Conservation (phyloP, 2,888 invertebrate genomes). For the Tinea semifulvella region DNA sequence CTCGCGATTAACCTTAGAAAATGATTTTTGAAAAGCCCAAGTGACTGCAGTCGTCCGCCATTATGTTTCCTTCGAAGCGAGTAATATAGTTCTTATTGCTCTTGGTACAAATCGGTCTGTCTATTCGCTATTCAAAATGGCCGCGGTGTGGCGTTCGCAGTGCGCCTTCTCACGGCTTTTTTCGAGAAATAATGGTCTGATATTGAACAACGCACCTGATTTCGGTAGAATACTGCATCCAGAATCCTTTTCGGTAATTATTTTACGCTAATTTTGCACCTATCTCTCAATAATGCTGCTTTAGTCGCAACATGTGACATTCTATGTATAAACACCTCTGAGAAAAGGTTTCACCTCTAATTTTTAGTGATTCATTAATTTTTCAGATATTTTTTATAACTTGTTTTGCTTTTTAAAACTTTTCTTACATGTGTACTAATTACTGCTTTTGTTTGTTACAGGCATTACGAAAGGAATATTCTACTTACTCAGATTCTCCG, state of each 20-base stretch:
- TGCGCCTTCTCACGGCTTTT: conserved; percentile 61
- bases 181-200: conserved; percentile 52
- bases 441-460: conserved; percentile 28
- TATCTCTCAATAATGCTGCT: conserved; percentile 47
- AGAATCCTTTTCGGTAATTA: conserved; percentile 62
- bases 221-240: conserved; percentile 45
- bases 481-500: conserved; percentile 45
- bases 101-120: conserved; percentile 29
- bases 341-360: conserved; percentile 36
- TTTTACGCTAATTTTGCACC: conserved; percentile 50
- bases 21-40: conserved; percentile 68
- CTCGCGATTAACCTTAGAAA: conserved; percentile 63
- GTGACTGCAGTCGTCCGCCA: conserved; percentile 67
- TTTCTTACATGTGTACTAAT: conserved; percentile 3
- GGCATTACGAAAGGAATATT: conserved; percentile 31
- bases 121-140: conserved; percentile 70
- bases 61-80: conserved; percentile 69
- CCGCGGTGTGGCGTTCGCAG: conserved; percentile 63
- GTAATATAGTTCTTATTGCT: conserved; percentile 68
- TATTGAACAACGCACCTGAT: conserved; percentile 58
- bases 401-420: conserved; percentile 14
- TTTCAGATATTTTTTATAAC: conserved; percentile 17
- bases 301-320: conserved; percentile 64
- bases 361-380: conserved; percentile 17
- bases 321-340: conserved; percentile 52